Base-by-base conservation (phyloP, 2,113 vertebrate species). In the Peromyscus californicus region DNA sequence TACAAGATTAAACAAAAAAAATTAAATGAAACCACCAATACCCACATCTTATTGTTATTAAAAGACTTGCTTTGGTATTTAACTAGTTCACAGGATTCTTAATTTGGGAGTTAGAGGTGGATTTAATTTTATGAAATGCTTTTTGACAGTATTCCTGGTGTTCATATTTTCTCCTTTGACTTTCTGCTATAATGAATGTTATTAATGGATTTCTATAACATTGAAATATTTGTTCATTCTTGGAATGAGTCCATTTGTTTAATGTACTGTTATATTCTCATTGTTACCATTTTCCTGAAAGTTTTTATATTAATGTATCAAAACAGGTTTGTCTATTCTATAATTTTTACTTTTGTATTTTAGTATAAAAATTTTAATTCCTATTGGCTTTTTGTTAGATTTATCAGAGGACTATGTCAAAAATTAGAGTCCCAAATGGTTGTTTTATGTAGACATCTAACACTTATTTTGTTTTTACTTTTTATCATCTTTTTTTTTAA, bases 151-250 rank as follows among this genome's bases (percentile, higher is more conserved):
- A 93, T 96, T 91, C 54, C 96, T 90, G 48, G 69, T 67, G 84
- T 92, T 95, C 48, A 76, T 84, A 92, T 54, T 96, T 96, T 96
- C 72, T 97, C 84, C 90, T 96, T 96, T 97, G 94, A 95, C 95
- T 85, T 96, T 84, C 61, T 97, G 80, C 87, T 87, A 70, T 94
- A 84, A 87, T 96, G 79, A 94, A 97, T 92, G 96, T 95, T 72
- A 90, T 96, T 96, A 97, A 90, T 93, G 76, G 79, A 90, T 95
- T 97, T 61, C 97, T 96, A 31, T 95, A 95, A 95, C 84, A 92
- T 86, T 95, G 72, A 97, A 96, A 90, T 97, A 90, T 72, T 94
- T 97, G 95, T 88, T 45, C 95, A 85, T 92, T 96, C 65, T 86
- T 96, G 59, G 63, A 96, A 87, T 93, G 79, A 95, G 63, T 92